Evolutionary conservation across 1,140 invertebrate species (phyloP).

Genomic region (Caenorhabditis remanei): DNA sequence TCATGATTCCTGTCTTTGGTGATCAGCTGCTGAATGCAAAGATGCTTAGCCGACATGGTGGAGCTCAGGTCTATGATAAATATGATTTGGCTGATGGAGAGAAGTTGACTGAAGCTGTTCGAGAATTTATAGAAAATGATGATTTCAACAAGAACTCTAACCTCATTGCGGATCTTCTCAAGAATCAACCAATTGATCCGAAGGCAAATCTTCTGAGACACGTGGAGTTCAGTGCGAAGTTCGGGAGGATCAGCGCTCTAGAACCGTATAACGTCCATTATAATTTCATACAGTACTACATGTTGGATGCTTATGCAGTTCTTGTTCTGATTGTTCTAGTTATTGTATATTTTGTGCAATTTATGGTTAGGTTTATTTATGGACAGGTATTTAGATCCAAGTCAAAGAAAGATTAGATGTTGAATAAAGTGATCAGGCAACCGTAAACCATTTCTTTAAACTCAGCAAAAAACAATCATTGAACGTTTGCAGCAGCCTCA

Average conservation of each 20-base stretch:
- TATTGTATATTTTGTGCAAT: not conserved
- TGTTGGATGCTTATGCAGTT: not conserved
- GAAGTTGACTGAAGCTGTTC: not conserved
- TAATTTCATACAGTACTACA: slow-evolving; percentile 14
- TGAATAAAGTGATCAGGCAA: too few relatives aligned
- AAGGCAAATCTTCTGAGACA: slow-evolving; percentile 14
- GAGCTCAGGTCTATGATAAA: slow-evolving; percentile 52
- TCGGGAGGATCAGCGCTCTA: not conserved
- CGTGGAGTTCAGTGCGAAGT: slow-evolving; percentile 26
- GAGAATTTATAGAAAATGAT: not conserved
- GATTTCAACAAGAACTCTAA: not conserved
- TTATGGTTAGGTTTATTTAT: not conserved
- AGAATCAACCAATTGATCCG: slow-evolving; percentile 33
- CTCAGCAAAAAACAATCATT: not conserved
- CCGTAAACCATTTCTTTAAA: too few relatives aligned
- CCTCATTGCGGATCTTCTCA: not conserved
- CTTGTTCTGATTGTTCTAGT: not conserved
- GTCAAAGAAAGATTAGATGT: slow-evolving; percentile 5
- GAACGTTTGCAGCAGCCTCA: not conserved
- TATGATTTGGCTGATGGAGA: slow-evolving; percentile 44
- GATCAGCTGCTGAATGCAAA: slow-evolving; percentile 68
- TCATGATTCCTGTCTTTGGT: slow-evolving; percentile 68
- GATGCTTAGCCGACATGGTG: slow-evolving; percentile 61
- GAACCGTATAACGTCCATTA: slow-evolving; percentile 24
- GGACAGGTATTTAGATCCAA: not conserved